These are phyloP conservation scores for Phyllostomus hastatus DNA, from an alignment of 2,113 vertebrate species.

Conservation along the genomic window DNA sequence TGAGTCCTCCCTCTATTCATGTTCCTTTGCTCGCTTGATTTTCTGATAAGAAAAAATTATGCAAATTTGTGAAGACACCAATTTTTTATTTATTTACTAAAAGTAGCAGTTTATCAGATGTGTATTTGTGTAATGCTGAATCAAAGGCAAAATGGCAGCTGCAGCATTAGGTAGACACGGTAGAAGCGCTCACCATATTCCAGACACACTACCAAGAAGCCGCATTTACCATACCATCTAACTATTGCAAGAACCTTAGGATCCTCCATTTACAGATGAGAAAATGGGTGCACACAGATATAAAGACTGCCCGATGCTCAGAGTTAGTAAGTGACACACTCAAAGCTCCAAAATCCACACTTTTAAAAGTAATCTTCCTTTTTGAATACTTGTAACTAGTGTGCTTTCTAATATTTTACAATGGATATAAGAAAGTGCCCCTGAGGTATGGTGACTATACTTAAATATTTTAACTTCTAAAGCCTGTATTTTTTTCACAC, in stretches of 20 bases:
- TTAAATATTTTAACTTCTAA: slow-evolving; percentile 17
- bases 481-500: background rate
- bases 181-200: background rate
- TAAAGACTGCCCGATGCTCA: background rate
- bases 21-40: background rate
- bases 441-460: background rate
- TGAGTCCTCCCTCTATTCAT: too few relatives aligned
- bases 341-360: background rate
- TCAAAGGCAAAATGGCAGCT: background rate
- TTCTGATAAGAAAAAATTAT: slow-evolving; percentile 34
- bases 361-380: background rate
- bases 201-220: background rate
- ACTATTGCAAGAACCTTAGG: background rate
- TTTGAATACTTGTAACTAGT: background rate
- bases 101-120: background rate
- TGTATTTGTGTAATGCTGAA: background rate
- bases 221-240: background rate
- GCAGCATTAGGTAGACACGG: background rate
- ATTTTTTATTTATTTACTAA: slow-evolving; percentile 30
- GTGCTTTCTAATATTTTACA: slow-evolving; percentile 13
- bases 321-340: background rate
- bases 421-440: background rate
- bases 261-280: background rate
- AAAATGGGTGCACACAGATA: background rate
- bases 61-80: background rate